phyloP scores from a whole-genome alignment of 2,797 vertebrate genomes.

The Chaetodon trifasciatus region DNA sequence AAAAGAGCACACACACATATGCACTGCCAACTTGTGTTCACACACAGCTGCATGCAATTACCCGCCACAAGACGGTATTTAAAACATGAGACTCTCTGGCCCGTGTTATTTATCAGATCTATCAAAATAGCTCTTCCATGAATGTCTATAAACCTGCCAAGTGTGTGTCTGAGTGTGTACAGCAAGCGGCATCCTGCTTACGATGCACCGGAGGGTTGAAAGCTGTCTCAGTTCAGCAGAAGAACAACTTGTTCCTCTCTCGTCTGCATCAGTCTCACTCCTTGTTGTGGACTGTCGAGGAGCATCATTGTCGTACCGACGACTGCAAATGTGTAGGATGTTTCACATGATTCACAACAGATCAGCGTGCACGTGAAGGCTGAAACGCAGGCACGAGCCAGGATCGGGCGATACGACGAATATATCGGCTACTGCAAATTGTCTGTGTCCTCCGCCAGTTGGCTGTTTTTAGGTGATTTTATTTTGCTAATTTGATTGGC shows the following conservation, averaged over 20 bases:
- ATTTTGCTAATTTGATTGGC: too few species aligned
- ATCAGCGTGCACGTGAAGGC: not conserved
- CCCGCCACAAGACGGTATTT: slow-evolving; percentile 80
- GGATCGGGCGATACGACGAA: too few species aligned
- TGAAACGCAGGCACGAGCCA: not conserved
- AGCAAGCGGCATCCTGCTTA: slow-evolving; percentile 26
- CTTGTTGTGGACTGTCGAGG: slow-evolving; percentile 9
- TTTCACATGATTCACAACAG: slow-evolving; percentile 14
- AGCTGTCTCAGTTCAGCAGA: slow-evolving; percentile 15
- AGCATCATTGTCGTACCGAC: slow-evolving; percentile 9
- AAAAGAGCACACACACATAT: slow-evolving; percentile 40
- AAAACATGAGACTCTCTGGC: slow-evolving; percentile 75
- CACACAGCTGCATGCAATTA: slow-evolving; percentile 86
- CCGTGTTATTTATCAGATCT: slow-evolving; percentile 75
- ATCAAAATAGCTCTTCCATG: slow-evolving; percentile 80
- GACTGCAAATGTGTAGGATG: slow-evolving; percentile 13
- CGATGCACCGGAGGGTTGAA: slow-evolving; percentile 28
- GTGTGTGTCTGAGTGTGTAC: not conserved
- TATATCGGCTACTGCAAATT: too few species aligned
- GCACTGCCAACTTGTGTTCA: slow-evolving; percentile 70
- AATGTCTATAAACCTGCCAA: slow-evolving; percentile 56
- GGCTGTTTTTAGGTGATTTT: too few species aligned
- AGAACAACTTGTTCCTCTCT: slow-evolving; percentile 18
- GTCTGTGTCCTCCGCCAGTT: too few species aligned
- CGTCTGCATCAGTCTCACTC: slow-evolving; percentile 18